Percentiles rank a stretch among this genome's conserved stretches.
Evolutionary conservation across 2,797 vertebrate species (phyloP).

Genomic region (Sebastolobus alascanus): DNA sequence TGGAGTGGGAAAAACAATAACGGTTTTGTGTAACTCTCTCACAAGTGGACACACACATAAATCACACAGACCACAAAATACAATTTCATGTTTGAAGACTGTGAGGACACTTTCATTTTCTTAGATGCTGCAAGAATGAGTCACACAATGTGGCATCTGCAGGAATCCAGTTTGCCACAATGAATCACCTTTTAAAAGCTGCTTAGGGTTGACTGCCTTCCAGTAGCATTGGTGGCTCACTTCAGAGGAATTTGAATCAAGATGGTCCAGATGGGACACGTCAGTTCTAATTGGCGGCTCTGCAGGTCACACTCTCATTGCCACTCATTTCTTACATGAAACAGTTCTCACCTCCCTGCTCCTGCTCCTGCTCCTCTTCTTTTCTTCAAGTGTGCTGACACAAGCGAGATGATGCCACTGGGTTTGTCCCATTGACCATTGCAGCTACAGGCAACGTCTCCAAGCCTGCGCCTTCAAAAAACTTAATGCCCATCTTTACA

Average conservation of each 20-base stretch:
- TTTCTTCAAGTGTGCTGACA: conserved; percentile 9
- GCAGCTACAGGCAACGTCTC: background rate
- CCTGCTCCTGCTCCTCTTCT: background rate
- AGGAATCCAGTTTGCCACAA: conserved; percentile 31
- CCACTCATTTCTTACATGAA: conserved; percentile 17
- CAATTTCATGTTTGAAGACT: conserved; percentile 36
- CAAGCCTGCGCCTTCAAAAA: background rate
- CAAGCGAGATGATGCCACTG: background rate
- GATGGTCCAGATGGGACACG: conserved; percentile 48
- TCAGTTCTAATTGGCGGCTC: conserved; percentile 28
- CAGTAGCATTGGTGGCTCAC: background rate
- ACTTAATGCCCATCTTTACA: background rate
- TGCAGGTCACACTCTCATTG: conserved; percentile 10
- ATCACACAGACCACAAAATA: background rate
- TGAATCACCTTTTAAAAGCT: conserved; percentile 48
- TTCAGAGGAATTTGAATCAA: conserved; percentile 51
- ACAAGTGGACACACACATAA: background rate
- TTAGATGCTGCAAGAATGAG: conserved; percentile 21
- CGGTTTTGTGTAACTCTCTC: background rate
- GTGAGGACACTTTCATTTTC: conserved; percentile 9
- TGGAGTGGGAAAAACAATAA: conserved; percentile 14
- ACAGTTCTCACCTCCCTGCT: conserved; percentile 1
- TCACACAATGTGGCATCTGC: conserved; percentile 39
- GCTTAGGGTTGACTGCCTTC: conserved; percentile 25
- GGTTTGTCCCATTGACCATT: background rate